Conservation (phyloP, 2,888 invertebrate genomes). For the Eupithecia exiguata region DNA sequence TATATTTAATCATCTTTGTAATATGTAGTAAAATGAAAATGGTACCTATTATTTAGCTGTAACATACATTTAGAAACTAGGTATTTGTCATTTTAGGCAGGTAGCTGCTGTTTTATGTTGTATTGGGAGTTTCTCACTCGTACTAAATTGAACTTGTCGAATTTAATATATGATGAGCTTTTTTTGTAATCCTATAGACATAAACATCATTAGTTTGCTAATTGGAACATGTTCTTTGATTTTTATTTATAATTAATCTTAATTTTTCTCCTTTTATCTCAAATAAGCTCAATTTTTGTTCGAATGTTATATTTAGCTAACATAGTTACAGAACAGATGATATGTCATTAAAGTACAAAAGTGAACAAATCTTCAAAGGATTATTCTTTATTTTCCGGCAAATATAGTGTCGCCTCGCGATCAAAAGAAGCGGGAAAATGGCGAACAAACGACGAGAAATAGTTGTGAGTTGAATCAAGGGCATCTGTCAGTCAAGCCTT, state of each 20-base stretch:
- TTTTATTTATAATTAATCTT: no score
- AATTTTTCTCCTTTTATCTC: no score
- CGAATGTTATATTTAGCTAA: background rate
- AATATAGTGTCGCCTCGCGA: slow-evolving; percentile 9
- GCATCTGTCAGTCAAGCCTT: background rate
- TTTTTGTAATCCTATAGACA: background rate
- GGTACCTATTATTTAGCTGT: background rate
- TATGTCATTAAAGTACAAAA: background rate
- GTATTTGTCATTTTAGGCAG: background rate
- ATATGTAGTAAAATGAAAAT: background rate
- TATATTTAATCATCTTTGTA: slow-evolving; percentile 2
- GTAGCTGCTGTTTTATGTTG: background rate
- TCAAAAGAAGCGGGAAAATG: slow-evolving; percentile 23
- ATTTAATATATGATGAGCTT: no score
- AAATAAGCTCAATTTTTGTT: no score
- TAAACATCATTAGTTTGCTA: background rate
- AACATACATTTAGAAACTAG: background rate
- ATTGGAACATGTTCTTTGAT: no score
- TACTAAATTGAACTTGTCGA: background rate
- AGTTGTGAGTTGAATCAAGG: slow-evolving; percentile 10
- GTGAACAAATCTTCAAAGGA: slow-evolving; percentile 14
- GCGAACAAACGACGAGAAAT: slow-evolving; percentile 12
- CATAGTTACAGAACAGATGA: background rate
- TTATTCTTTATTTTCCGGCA: slow-evolving; percentile 15
- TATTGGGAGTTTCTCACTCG: background rate